Percentiles rank a stretch among this genome's conserved stretches.
Conservation (phyloP, 2,797 vertebrate species). For the Echiichthys vipera region DNA sequence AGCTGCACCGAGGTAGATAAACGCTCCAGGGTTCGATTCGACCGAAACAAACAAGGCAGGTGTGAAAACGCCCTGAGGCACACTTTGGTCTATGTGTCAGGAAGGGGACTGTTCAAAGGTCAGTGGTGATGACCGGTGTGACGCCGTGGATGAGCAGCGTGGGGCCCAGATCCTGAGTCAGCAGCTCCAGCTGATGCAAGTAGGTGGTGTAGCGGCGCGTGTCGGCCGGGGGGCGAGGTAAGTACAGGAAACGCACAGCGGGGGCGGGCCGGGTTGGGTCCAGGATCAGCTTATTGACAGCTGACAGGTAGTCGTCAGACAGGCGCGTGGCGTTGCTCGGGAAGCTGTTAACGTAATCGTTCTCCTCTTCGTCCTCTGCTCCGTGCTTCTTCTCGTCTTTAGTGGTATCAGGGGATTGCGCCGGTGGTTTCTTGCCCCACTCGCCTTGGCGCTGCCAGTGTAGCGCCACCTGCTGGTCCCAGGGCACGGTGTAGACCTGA, state of each 20-base stretch:
- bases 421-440: conserved; percentile 18
- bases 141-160: conserved; percentile 93
- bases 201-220: conserved; percentile 87
- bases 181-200: conserved; percentile 89
- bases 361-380: conserved; percentile 53
- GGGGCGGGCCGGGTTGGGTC: conserved; percentile 81
- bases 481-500: conserved; percentile 86
- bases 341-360: conserved; percentile 81
- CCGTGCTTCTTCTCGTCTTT: not conserved
- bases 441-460: conserved; percentile 89
- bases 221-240: conserved; percentile 91
- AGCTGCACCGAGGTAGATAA: no score
- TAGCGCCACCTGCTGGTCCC: conserved; percentile 89
- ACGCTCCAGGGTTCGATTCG: no score
- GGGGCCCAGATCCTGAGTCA: conserved; percentile 89
- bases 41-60: no score
- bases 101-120: conserved; percentile 82
- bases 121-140: conserved; percentile 92
- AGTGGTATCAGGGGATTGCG: not conserved
- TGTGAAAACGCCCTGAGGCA: no score
- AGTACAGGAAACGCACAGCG: conserved; percentile 90
- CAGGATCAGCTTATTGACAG: conserved; percentile 89
- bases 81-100: conserved; percentile 24
- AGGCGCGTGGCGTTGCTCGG: conserved; percentile 86
- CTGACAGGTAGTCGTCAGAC: conserved; percentile 87